Conservation (phyloP, 2,888 invertebrate species). For the Hybos culiciformis region DNA sequence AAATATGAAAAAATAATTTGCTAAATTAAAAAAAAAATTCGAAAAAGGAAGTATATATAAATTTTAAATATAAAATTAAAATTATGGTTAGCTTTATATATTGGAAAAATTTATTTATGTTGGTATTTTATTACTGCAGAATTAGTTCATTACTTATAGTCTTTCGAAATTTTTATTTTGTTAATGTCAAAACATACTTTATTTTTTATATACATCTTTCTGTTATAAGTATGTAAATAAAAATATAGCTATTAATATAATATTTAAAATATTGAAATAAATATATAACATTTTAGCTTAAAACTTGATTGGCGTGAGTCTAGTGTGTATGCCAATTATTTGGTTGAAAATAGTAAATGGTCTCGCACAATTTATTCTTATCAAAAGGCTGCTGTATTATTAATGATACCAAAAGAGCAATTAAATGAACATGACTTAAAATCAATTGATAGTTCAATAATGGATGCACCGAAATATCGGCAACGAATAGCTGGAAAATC, state of each 20-base stretch:
- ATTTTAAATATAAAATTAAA: too few relatives aligned
- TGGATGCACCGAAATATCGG: slow-evolving; percentile 62
- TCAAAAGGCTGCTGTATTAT: slow-evolving; percentile 69
- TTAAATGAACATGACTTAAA: slow-evolving; percentile 39
- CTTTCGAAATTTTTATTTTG: neutral
- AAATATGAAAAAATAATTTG: slow-evolving; percentile 2
- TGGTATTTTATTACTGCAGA: too few relatives aligned
- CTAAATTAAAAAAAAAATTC: neutral
- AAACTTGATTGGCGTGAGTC: slow-evolving; percentile 67
- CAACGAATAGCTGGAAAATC: slow-evolving; percentile 93
- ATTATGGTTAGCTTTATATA: too few relatives aligned
- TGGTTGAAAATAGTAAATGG: slow-evolving; percentile 76
- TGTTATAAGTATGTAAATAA: too few relatives aligned
- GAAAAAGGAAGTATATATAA: neutral
- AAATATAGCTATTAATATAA: too few relatives aligned
- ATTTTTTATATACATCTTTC: neutral
- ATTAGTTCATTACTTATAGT: too few relatives aligned
- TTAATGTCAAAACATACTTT: neutral
- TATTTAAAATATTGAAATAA: neutral
- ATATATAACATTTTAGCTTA: slow-evolving; percentile 37
- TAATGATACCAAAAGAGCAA: slow-evolving; percentile 48
- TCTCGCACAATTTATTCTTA: slow-evolving; percentile 85
- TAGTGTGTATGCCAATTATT: slow-evolving; percentile 50
- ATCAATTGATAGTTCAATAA: slow-evolving; percentile 51
- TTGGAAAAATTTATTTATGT: too few relatives aligned